Conservation (phyloP, 2,888 invertebrate species). For the Hyposoter dolosus region DNA sequence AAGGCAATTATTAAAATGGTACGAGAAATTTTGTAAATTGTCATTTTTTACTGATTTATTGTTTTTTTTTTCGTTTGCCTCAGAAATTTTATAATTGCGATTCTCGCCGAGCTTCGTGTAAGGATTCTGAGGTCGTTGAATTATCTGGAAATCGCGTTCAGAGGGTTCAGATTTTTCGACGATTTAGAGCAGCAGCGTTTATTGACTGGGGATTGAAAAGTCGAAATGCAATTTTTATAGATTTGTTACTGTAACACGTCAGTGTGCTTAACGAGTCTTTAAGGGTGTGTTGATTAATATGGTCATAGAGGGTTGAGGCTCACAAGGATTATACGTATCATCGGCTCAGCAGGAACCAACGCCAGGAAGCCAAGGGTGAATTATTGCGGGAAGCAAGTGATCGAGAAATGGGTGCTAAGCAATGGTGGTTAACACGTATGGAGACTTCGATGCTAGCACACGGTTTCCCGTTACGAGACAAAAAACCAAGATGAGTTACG, state of each 20-base stretch:
- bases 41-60: neutral
- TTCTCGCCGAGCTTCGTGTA: too few species aligned
- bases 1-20: neutral
- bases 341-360: constrained; percentile 3
- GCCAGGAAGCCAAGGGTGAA: neutral
- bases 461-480: constrained; percentile 15
- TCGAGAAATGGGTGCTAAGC: neutral
- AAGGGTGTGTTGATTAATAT: neutral
- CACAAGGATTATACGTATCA: neutral
- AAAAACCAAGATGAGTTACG: neutral
- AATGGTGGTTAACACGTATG: neutral
- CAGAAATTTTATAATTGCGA: neutral
- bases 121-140: too few species aligned
- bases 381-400: neutral
- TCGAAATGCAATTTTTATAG: neutral
- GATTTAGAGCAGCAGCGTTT: neutral
- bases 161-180: neutral
- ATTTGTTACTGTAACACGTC: neutral
- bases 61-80: neutral
- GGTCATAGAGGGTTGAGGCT: neutral
- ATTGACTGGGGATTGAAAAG: neutral
- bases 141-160: neutral
- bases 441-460: constrained; percentile 39
- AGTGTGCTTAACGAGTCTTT: neutral
- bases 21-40: neutral